Evolutionary conservation across 2,888 invertebrate species (phyloP), one percentile per base, ranked within the genome.

Genomic region (Caenorhabditis virilis): DNA sequence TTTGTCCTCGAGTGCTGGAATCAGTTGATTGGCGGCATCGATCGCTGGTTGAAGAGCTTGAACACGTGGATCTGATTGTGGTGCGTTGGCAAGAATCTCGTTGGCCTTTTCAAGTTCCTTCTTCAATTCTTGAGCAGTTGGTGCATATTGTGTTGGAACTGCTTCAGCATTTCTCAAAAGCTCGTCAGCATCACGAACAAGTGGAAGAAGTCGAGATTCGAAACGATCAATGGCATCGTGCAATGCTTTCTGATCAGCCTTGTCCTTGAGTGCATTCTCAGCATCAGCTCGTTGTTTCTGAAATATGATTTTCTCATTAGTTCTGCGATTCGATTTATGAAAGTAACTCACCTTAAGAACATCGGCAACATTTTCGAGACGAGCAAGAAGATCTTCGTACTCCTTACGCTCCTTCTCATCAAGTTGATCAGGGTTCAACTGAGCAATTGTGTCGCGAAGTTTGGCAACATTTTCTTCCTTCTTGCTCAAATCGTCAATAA

Each of bases 141-240:
- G 60, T 27, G 55, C 56, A 48, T 70, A 73, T 23, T 63, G 51
- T 26, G 58, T 60, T 26, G 73, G 73, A 45, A 70, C 58, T 22
- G 68, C 73, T 56, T 73, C 70, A 43, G 70, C 58, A 41, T 73
- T 61, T 42, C 51, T 39, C 20, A 71, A 52, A 25, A 74, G 67
- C 30, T 58, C 52, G 36, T 62, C 55, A 22, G 66, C 69, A 36
- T 71, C 64, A 39, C 54, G 58, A 42, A 74, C 66, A 43, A 74
- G 62, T 45, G 59, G 55, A 16, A 64, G 64, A 33, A 74, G 65
- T 26, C 56, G 56, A 48, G 56, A 56, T 38, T 49, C 36, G 30
- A 52, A 35, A 25, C 54, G 62, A 33, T 52, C 62, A 39, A 62
- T 36, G 22, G 56, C 39, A 38, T 62, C 56, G 26, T 57, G 56